Percentiles rank a stretch among this genome's conserved stretches.
phyloP scores from a whole-genome alignment of 1,140 invertebrate species.

The Eufriesea mexicana region DNA sequence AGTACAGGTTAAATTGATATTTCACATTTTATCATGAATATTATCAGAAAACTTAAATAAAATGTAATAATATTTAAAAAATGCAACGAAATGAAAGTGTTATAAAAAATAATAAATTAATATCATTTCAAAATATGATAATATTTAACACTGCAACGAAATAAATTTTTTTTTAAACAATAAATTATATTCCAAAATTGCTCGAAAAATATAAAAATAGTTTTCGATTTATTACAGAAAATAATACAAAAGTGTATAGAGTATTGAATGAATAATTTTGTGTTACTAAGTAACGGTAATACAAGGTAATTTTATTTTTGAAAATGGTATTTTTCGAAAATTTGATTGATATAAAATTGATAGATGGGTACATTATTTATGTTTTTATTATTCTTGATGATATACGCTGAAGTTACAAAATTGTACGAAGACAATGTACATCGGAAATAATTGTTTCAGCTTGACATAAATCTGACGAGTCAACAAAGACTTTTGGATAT shows the following conservation, averaged over 20 bases:
- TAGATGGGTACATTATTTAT: neutral
- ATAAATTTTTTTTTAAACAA: too few species aligned
- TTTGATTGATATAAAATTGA: neutral
- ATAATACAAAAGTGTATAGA: too few species aligned
- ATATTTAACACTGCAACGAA: too few species aligned
- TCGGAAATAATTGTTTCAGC: conserved; percentile 40
- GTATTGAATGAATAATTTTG: too few species aligned
- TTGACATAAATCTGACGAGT: conserved; percentile 38
- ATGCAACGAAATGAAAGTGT: neutral
- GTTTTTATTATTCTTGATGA: neutral
- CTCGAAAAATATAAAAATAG: too few species aligned
- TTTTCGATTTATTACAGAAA: too few species aligned
- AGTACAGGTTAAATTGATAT: neutral
- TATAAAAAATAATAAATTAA: too few species aligned
- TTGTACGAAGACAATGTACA: conserved; percentile 28
- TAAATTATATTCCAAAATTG: too few species aligned
- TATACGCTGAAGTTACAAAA: neutral
- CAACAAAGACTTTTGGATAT: conserved; percentile 34
- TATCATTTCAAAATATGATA: too few species aligned
- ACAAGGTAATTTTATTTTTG: neutral
- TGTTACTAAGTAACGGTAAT: too few species aligned
- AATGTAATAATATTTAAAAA: neutral
- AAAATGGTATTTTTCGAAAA: neutral
- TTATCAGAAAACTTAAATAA: neutral
- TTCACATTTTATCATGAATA: neutral